Evolutionary conservation across 2,797 vertebrate genomes (phyloP), one percentile per base, ranked within the genome.

Genomic region (Adrianichthys oophorus): DNA sequence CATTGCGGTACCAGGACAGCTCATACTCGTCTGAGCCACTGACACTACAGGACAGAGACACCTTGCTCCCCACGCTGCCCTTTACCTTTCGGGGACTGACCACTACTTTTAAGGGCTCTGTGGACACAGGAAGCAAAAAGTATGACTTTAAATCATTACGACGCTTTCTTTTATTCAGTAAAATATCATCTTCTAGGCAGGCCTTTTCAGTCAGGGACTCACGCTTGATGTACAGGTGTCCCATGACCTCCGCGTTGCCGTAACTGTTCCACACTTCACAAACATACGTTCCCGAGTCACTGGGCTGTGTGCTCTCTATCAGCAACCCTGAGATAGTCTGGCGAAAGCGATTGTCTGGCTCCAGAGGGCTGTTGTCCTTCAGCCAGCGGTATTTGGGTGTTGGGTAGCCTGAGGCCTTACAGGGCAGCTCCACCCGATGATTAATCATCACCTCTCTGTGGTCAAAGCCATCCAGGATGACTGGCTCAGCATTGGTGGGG

Each of bases 251-350:
- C 0, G 96, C 95, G 14, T 94, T 98, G 56, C 98, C 98, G 5
- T 98, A 98, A 82, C 92, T 95, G 93, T 99, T 99, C 95, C 96
- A 99, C 78, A 99, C 96, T 84, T 99, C 98, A 10, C 98, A 99
- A 40, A 96, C 94, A 0, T 99, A 99, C 59, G 87, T 97, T 78
- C 98, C 98, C 0, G 94, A 92, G 84, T 99, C 98, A 0, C 92
- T 93, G 55, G 95, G 94, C 65, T 95, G 93, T 0, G 92, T 80
- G 74, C 92, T 95, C 84, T 97, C 96, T 3, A 99, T 98, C 72
- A 97, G 91, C 67, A 99, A 85, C 51, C 98, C 98, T 0, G 92
- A 94, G 69, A 93, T 87, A 1, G 95, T 97, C 83, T 96, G 95
- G 41, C 94, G 93, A 88, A 97, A 97, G 71, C 94, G 94, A 79